These are phyloP conservation scores for Brachypterus glaber DNA, from an alignment of 2,888 invertebrate genomes.

Conservation along the genomic window DNA sequence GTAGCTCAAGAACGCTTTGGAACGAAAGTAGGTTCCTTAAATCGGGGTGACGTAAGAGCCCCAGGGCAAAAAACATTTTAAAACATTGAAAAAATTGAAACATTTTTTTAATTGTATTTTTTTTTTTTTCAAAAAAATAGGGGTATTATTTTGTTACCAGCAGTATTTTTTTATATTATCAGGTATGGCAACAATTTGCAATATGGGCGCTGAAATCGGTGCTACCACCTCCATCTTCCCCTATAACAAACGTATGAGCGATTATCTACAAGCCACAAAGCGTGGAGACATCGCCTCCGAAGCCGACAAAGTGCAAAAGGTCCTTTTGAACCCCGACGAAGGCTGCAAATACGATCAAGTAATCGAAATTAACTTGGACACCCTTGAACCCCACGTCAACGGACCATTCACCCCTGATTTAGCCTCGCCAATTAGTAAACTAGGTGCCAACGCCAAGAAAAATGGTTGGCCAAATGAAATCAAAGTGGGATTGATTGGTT, in stretches of 20 bases:
- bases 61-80: no score
- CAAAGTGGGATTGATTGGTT: conserved; percentile 91
- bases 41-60: no score
- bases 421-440: conserved; percentile 88
- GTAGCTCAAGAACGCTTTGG: no score
- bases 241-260: conserved; percentile 89
- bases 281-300: conserved; percentile 60
- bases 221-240: conserved; percentile 98
- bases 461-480: conserved; percentile 93
- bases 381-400: conserved; percentile 95
- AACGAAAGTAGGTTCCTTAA: no score
- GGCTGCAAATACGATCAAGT: conserved; percentile 83
- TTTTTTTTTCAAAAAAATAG: no score
- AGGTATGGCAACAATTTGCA: conserved; percentile 98
- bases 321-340: conserved; percentile 68
- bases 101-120: no score
- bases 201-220: conserved; percentile 99
- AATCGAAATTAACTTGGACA: conserved; percentile 85
- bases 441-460: conserved; percentile 80
- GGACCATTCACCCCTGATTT: conserved; percentile 99
- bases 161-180: no score
- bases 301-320: conserved; percentile 60
- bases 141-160: no score
- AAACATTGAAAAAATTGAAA: no score
- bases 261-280: conserved; percentile 82